Evolutionary conservation across 2,113 vertebrate species (phyloP).

Genomic region (Corythornis cristatus): DNA sequence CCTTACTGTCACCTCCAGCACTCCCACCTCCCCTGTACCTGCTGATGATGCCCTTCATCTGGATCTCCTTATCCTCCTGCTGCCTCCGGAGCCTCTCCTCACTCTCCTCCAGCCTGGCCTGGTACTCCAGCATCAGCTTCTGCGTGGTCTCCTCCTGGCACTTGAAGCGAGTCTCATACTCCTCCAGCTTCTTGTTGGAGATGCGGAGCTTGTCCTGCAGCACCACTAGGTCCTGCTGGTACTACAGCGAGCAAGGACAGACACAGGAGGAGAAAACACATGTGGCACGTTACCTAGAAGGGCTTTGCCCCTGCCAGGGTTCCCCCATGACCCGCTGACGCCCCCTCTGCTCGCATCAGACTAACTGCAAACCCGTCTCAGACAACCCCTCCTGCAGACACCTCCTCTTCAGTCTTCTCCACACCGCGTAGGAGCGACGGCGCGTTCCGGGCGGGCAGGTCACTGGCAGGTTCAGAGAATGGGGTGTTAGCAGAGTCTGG

Average conservation of each 20-base stretch:
- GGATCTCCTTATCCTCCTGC: conserved; percentile 98
- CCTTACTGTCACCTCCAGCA: neutral
- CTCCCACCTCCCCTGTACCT: conserved; percentile 73
- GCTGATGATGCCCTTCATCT: conserved; percentile 99
- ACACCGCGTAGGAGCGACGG: neutral
- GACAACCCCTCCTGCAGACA: conserved; percentile 16
- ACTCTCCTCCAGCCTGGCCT: conserved; percentile 93
- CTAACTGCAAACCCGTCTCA: conserved; percentile 37
- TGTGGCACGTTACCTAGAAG: neutral
- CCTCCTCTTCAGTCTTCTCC: conserved; percentile 26
- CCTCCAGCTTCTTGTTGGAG: conserved; percentile 95
- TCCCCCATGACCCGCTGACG: neutral
- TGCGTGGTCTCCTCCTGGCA: conserved; percentile 95
- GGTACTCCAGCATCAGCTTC: conserved; percentile 96
- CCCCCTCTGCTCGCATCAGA: neutral
- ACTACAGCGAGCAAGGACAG: conserved; percentile 72
- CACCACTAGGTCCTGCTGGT: conserved; percentile 91
- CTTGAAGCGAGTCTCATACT: conserved; percentile 93
- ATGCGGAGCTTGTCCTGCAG: conserved; percentile 95
- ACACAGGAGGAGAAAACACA: conserved; percentile 63
- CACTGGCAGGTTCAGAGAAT: conserved; percentile 53
- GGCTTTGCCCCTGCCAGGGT: neutral
- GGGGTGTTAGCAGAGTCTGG: conserved; percentile 53
- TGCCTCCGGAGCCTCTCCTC: conserved; percentile 94
- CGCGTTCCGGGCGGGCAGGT: conserved; percentile 11